Conservation (phyloP, 2,797 vertebrate genomes). For the Mus spretus region DNA sequence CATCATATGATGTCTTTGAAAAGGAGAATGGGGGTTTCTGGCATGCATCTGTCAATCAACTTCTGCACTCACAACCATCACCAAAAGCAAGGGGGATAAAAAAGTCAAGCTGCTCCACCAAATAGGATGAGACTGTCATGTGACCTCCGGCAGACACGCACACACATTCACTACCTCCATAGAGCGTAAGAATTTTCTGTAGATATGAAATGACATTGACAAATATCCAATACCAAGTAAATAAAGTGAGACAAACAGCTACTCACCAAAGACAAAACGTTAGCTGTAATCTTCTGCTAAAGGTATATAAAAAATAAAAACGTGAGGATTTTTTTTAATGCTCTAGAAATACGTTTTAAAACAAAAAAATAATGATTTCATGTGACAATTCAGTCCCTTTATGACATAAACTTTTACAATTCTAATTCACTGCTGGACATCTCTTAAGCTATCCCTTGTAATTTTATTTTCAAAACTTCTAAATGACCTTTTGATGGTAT, state of each 20-base stretch:
- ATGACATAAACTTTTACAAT: conserved; percentile 32
- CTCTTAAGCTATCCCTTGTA: conserved; percentile 56
- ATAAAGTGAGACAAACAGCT: conserved; percentile 92
- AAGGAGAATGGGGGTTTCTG: conserved; percentile 92
- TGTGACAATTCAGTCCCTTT: conserved; percentile 79
- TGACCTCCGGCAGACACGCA: conserved; percentile 90
- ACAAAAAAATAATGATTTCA: conserved; percentile 85
- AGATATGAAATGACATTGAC: conserved; percentile 93
- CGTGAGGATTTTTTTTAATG: conserved; percentile 82
- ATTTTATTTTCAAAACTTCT: conserved; percentile 73
- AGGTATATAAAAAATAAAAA: conserved; percentile 83
- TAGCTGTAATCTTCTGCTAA: conserved; percentile 87
- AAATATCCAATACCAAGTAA: conserved; percentile 92
- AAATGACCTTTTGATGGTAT: conserved; percentile 77
- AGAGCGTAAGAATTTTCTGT: conserved; percentile 91
- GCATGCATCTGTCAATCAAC: conserved; percentile 94
- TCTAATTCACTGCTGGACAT: conserved; percentile 32
- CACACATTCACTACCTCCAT: conserved; percentile 89
- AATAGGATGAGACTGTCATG: conserved; percentile 92
- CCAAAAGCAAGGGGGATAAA: conserved; percentile 90
- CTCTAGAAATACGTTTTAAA: conserved; percentile 84
- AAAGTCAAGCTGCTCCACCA: conserved; percentile 93
- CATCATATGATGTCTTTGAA: conserved; percentile 93
- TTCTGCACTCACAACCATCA: conserved; percentile 92
- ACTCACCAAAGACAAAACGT: conserved; percentile 89